Percentiles rank a stretch among this genome's conserved stretches.
Conservation (phyloP, 2,888 invertebrate species). For the Epinotia bilunana region DNA sequence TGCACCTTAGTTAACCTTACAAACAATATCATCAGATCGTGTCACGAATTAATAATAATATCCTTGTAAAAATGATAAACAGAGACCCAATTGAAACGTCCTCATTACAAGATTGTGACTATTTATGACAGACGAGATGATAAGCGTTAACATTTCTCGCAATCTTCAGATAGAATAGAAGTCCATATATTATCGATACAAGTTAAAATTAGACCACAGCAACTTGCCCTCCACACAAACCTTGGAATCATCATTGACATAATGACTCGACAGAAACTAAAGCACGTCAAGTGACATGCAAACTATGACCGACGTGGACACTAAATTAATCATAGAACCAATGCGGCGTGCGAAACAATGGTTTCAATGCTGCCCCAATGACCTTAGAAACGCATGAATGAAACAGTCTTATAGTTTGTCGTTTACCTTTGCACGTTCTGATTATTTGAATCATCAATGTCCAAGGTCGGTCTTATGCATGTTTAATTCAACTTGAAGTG, state of each 20-base stretch:
- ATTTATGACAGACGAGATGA: background rate
- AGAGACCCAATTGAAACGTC: background rate
- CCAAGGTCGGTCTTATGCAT: conserved; percentile 34
- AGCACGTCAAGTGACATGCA: conserved; percentile 48
- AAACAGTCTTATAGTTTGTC: conserved; percentile 32
- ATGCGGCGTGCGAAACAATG: conserved; percentile 48
- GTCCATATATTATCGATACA: background rate
- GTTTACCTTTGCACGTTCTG: conserved; percentile 34
- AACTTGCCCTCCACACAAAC: conserved; percentile 15
- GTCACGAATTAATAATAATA: background rate
- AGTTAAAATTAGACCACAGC: background rate
- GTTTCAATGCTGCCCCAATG: conserved; percentile 43
- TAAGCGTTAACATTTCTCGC: background rate
- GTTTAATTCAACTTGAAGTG: conserved; percentile 22
- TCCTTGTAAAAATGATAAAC: background rate
- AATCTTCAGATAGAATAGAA: background rate
- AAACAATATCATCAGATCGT: conserved; percentile 4
- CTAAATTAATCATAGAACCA: conserved; percentile 48
- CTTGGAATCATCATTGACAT: conserved; percentile 29
- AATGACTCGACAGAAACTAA: conserved; percentile 30
- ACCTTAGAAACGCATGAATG: conserved; percentile 44
- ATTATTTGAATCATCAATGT: conserved; percentile 25
- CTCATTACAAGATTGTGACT: background rate
- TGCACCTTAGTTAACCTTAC: conserved; percentile 11
- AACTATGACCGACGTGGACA: conserved; percentile 50